These are phyloP conservation scores for Lepidiolamprologus cunningtoni DNA, from an alignment of 2,113 vertebrate species.

Conservation along the genomic window DNA sequence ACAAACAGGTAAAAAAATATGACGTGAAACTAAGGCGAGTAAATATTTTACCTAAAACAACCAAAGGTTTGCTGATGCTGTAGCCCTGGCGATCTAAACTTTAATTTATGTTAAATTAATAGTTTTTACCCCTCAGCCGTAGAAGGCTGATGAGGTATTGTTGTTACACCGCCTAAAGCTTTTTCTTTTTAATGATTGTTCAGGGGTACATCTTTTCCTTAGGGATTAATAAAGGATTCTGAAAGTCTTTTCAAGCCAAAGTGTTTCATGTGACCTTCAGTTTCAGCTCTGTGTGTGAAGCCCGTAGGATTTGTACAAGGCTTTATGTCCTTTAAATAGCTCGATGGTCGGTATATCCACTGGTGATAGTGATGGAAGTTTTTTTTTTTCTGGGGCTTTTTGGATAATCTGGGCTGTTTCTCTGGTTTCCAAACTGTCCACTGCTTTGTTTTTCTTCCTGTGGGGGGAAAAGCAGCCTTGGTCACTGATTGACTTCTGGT, in stretches of 20 bases:
- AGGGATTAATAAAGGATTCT: background rate
- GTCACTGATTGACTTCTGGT: constrained; percentile 35
- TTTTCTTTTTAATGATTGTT: background rate
- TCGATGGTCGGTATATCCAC: background rate
- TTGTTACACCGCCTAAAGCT: background rate
- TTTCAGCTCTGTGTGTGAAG: background rate
- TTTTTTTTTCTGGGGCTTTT: background rate
- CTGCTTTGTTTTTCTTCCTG: constrained; percentile 26
- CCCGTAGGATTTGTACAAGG: background rate
- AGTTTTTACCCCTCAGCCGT: background rate
- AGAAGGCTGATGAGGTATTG: background rate
- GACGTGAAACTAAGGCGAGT: background rate
- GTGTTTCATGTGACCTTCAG: background rate
- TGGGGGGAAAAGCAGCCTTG: background rate
- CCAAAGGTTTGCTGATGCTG: background rate
- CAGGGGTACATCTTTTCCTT: background rate
- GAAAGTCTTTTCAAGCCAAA: background rate
- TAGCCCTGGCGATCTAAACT: background rate
- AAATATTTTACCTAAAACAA: background rate
- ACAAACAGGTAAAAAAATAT: background rate
- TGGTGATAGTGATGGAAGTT: background rate
- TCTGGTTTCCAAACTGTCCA: constrained; percentile 27
- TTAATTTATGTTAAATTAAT: background rate
- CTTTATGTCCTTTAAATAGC: background rate
- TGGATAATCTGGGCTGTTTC: constrained; percentile 1